A percentile compares a stretch with the other conserved stretches of the same genome.
These are phyloP conservation scores for Epistrophella euchroma DNA, from an alignment of 2,888 invertebrate genomes.

Conservation along the genomic window DNA sequence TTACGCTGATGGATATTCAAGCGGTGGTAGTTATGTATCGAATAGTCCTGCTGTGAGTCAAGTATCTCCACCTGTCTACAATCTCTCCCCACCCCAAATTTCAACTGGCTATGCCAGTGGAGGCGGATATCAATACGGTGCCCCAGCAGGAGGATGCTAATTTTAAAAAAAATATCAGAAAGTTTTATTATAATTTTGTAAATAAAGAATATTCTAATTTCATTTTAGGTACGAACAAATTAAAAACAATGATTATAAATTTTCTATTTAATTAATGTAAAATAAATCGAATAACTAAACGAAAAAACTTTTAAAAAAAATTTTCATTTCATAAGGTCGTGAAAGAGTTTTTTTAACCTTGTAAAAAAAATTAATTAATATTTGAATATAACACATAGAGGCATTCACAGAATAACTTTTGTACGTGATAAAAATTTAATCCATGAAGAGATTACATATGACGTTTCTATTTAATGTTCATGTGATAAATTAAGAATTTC, in stretches of 20 bases:
- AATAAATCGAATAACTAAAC: slow-evolving; percentile 5
- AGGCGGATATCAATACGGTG: slow-evolving; percentile 38
- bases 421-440: no score
- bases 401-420: no score
- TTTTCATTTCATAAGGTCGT: no score
- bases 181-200: slow-evolving; percentile 10
- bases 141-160: slow-evolving; percentile 44
- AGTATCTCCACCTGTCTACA: slow-evolving; percentile 35
- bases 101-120: slow-evolving; percentile 43
- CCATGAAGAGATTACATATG: no score
- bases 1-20: slow-evolving; percentile 30
- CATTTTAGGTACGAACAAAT: not conserved
- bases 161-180: not conserved
- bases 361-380: no score
- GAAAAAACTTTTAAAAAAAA: not conserved
- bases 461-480: no score
- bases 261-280: not conserved
- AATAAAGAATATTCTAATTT: not conserved
- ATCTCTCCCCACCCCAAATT: slow-evolving; percentile 1
- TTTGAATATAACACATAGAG: no score
- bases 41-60: slow-evolving; percentile 31
- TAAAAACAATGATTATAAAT: not conserved
- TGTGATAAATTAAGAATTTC: no score
- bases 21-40: slow-evolving; percentile 25
- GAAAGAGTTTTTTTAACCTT: no score